These are phyloP conservation scores for Tamandua tetradactyla DNA, from an alignment of 2,797 vertebrate species.

Conservation along the genomic window DNA sequence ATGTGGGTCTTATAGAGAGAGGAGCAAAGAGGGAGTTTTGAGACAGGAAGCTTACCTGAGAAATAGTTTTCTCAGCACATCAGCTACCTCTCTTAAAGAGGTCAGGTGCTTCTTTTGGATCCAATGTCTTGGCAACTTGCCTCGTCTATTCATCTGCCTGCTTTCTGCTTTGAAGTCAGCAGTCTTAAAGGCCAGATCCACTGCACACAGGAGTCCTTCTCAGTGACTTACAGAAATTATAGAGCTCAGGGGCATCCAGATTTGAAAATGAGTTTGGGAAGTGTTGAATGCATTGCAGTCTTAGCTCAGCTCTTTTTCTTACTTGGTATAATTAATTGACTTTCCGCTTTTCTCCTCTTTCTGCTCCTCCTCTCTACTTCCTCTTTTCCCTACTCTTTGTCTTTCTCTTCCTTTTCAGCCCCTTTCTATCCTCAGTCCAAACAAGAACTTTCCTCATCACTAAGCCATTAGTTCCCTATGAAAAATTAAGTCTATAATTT, in stretches of 20 bases:
- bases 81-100: not conserved
- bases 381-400: not conserved
- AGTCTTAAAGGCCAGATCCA: not conserved
- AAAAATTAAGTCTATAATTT: not conserved
- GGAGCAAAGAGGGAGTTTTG: not conserved
- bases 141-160: not conserved
- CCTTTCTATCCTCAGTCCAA: not conserved
- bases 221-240: not conserved
- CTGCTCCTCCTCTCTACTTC: not conserved
- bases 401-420: not conserved
- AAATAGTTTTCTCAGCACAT: not conserved
- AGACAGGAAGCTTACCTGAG: not conserved
- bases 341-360: not conserved
- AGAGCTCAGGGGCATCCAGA: not conserved
- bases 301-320: not conserved
- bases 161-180: not conserved
- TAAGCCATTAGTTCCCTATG: not conserved
- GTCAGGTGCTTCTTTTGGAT: not conserved
- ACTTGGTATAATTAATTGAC: not conserved
- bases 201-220: not conserved
- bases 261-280: not conserved
- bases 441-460: not conserved
- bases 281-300: not conserved
- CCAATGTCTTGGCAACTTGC: not conserved
- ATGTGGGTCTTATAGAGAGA: not conserved